A percentile compares a stretch with the other conserved stretches of the same genome.
phyloP scores from a whole-genome alignment of 2,888 invertebrate species.

The Lymantria monacha region DNA sequence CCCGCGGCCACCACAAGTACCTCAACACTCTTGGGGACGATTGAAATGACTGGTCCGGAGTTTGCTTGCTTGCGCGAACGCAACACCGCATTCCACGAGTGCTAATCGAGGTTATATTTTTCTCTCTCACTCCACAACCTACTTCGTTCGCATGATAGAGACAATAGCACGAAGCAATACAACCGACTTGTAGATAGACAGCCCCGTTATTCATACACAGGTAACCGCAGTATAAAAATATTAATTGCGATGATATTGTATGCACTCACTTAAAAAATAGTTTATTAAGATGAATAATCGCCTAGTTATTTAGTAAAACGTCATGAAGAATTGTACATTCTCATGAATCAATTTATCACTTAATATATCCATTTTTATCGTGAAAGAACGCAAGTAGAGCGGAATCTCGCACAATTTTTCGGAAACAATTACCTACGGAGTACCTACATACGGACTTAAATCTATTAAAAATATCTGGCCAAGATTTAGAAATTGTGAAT shows the following conservation, averaged over 20 bases:
- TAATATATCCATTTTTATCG: conserved; percentile 16
- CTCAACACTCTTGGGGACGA: conserved; percentile 53
- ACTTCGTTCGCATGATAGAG: conserved; percentile 31
- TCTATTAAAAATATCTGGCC: conserved; percentile 14
- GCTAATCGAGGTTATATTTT: conserved; percentile 52
- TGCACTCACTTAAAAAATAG: conserved; percentile 15
- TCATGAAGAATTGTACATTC: neutral
- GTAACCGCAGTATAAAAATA: conserved; percentile 59
- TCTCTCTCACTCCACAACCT: conserved; percentile 49
- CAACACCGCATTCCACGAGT: conserved; percentile 75
- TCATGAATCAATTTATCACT: neutral
- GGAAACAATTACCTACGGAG: conserved; percentile 20
- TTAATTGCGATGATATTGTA: conserved; percentile 22
- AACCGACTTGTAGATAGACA: conserved; percentile 52
- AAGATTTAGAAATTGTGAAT: conserved; percentile 40
- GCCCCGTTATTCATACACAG: conserved; percentile 74
- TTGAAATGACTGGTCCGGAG: conserved; percentile 66
- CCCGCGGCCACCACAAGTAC: conserved; percentile 44
- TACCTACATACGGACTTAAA: conserved; percentile 14
- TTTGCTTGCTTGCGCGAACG: conserved; percentile 66
- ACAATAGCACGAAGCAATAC: conserved; percentile 37
- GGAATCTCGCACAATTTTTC: conserved; percentile 32
- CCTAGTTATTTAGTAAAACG: conserved; percentile 4
- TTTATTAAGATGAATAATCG: conserved; percentile 7
- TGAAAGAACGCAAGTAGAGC: conserved; percentile 37